Evolutionary conservation across 1,140 invertebrate species (phyloP).

Genomic region (Psilanteris sp.): DNA sequence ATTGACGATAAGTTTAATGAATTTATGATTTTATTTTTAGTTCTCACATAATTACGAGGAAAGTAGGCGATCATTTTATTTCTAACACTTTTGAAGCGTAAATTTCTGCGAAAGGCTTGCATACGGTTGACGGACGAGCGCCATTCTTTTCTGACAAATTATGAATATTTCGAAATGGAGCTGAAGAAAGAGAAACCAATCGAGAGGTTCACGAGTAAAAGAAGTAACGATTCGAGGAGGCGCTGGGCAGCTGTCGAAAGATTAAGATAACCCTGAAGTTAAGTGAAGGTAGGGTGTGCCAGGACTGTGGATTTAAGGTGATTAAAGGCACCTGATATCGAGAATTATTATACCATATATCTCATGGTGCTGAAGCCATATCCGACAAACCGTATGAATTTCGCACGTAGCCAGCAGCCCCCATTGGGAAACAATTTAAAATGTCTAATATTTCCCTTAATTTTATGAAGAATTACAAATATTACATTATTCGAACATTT

Average conservation of each 20-base stretch:
- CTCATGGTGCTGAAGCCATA: conserved; percentile 71
- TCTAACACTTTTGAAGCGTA: too few species aligned
- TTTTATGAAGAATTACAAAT: too few species aligned
- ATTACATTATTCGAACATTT: too few species aligned
- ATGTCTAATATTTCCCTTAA: conserved; percentile 54
- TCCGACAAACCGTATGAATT: conserved; percentile 70
- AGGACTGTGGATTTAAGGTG: conserved; percentile 79
- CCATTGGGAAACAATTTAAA: conserved; percentile 47
- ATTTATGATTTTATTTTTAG: conserved; percentile 38
- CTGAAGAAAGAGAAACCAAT: conserved; percentile 57
- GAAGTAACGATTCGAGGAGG: conserved; percentile 70
- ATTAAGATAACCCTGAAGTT: conserved; percentile 80
- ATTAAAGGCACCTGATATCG: conserved; percentile 80
- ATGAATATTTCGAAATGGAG: conserved; percentile 32
- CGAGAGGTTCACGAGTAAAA: conserved; percentile 52
- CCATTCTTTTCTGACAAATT: conserved; percentile 7
- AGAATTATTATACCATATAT: conserved; percentile 80
- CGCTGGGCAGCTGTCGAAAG: conserved; percentile 80
- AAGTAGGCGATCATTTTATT: too few species aligned
- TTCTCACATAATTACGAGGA: too few species aligned
- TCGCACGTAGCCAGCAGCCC: conserved; percentile 46
- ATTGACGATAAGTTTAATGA: conserved; percentile 48
- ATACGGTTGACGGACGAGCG: background rate
- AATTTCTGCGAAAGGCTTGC: too few species aligned
- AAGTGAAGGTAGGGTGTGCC: conserved; percentile 75